These are phyloP conservation scores for Ischnura elegans DNA, from an alignment of 2,888 invertebrate genomes.

Conservation along the genomic window DNA sequence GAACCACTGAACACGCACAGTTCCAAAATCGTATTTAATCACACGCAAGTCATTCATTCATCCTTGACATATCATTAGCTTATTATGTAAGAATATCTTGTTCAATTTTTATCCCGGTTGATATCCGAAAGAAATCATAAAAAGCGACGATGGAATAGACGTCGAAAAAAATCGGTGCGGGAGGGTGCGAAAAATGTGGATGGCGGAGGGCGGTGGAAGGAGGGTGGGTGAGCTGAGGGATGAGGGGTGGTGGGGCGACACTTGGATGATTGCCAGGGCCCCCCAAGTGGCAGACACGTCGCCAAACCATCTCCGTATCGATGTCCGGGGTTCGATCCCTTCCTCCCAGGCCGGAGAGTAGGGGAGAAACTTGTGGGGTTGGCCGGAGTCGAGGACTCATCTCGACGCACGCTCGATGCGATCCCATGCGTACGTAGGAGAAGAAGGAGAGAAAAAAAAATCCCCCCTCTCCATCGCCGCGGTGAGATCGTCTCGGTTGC, in stretches of 20 bases:
- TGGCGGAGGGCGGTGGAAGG: neutral
- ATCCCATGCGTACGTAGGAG: neutral
- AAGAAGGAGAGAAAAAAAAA: no score
- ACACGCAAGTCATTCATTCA: no score
- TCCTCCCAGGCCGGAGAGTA: neutral
- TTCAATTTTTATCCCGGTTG: no score
- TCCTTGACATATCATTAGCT: no score
- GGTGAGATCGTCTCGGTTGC: conserved; percentile 29
- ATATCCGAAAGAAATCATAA: no score
- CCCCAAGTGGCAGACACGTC: conserved; percentile 35
- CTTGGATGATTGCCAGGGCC: conserved; percentile 8
- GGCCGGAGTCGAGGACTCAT: neutral
- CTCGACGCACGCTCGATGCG: conserved; percentile 31
- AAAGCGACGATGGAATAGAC: no score
- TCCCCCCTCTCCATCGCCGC: neutral
- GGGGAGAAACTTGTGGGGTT: neutral
- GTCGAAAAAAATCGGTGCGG: neutral
- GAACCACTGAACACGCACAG: no score
- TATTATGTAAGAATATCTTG: no score
- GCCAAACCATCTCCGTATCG: conserved; percentile 30
- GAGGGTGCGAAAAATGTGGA: conserved; percentile 1
- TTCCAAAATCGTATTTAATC: no score
- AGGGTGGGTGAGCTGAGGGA: neutral
- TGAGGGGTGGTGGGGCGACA: neutral
- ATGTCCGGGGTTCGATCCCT: conserved; percentile 31